These are phyloP conservation scores for Clarias gariepinus DNA, from an alignment of 2,113 vertebrate genomes.

Conservation along the genomic window DNA sequence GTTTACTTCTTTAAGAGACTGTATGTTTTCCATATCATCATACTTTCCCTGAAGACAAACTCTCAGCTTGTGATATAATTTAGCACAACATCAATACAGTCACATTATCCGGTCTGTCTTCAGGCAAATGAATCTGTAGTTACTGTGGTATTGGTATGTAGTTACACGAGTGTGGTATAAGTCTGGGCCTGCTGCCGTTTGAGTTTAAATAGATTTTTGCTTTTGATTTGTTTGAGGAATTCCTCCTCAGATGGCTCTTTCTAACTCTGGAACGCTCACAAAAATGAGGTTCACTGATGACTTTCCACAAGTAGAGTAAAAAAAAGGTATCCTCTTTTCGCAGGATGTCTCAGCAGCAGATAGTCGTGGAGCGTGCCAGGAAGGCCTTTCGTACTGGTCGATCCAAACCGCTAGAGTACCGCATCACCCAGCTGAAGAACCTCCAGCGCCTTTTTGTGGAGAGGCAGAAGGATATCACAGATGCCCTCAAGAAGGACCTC, in stretches of 20 bases:
- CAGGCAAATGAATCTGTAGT: background rate
- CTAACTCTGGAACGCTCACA: conserved; percentile 1
- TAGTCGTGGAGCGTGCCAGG: conserved; percentile 73
- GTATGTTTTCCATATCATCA: background rate
- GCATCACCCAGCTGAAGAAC: conserved; percentile 80
- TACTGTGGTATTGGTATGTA: background rate
- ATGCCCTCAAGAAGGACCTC: conserved; percentile 80
- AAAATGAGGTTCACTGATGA: background rate
- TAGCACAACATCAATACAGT: background rate
- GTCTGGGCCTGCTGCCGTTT: background rate
- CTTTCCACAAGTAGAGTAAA: conserved; percentile 28
- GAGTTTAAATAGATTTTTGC: background rate
- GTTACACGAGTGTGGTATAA: background rate
- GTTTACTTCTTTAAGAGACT: background rate
- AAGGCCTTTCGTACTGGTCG: conserved; percentile 78
- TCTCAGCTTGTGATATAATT: background rate
- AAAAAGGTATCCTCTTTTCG: background rate
- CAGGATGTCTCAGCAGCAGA: conserved; percentile 74
- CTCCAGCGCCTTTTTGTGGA: conserved; percentile 78
- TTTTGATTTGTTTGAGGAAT: background rate
- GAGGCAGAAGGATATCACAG: conserved; percentile 71
- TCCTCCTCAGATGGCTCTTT: background rate
- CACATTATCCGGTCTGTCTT: background rate
- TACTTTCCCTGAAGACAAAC: background rate
- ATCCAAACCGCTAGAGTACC: conserved; percentile 77